These are phyloP conservation scores for Meriones unguiculatus DNA, from an alignment of 2,113 vertebrate species.

Conservation along the genomic window DNA sequence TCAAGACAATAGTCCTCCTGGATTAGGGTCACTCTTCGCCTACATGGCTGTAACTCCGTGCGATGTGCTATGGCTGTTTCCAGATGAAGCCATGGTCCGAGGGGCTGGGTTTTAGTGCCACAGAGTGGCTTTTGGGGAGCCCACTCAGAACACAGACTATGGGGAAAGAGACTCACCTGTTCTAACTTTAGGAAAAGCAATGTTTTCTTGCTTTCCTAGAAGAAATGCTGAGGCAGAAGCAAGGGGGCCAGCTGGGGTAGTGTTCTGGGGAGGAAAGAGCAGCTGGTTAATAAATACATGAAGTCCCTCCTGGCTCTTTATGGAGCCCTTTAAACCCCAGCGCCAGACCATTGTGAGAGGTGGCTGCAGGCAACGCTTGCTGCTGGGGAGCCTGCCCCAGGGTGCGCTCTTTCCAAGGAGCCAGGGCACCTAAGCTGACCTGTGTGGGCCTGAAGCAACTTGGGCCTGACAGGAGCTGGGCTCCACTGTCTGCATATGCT, in stretches of 20 bases:
- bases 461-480: background rate
- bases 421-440: background rate
- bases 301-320: background rate
- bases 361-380: background rate
- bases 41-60: background rate
- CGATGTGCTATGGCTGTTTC: background rate
- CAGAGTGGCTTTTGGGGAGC: background rate
- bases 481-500: background rate
- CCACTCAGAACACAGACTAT: background rate
- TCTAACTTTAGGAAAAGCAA: conserved; percentile 42
- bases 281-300: background rate
- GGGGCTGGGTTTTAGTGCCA: background rate
- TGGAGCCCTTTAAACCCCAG: background rate
- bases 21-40: background rate
- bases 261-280: background rate
- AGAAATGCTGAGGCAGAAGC: conserved; percentile 30
- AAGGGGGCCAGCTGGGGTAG: background rate
- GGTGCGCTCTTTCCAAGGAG: background rate
- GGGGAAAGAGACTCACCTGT: background rate
- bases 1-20: background rate
- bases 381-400: background rate
- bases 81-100: background rate
- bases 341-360: background rate
- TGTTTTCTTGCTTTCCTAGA: background rate
- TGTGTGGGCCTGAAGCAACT: background rate